Conservation (phyloP, 1,140 invertebrate species). For the Scaptodrosophila lebanonensis region DNA sequence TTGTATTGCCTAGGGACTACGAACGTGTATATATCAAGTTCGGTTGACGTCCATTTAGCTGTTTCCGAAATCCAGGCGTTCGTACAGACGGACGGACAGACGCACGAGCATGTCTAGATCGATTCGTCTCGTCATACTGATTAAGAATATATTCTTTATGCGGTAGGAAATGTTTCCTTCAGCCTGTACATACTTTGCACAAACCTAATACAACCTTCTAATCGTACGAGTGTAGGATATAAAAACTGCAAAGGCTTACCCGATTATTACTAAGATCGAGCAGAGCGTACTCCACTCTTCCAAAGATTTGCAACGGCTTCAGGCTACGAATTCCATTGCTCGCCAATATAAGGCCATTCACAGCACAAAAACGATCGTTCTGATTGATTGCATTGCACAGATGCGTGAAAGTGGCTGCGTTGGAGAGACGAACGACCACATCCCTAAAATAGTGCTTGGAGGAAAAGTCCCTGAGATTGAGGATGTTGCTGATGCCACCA, state of each 20-base stretch:
- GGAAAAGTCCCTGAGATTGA: constrained; percentile 37
- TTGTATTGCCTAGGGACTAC: too few relatives aligned
- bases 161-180: too few relatives aligned
- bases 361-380: constrained; percentile 21
- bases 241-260: constrained; percentile 7
- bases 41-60: too few relatives aligned
- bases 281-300: constrained; percentile 36
- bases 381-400: constrained; percentile 41
- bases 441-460: constrained; percentile 18
- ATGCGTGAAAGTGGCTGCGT: constrained; percentile 23
- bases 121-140: too few relatives aligned
- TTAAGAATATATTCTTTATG: too few relatives aligned
- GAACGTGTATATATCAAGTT: too few relatives aligned
- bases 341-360: constrained; percentile 44
- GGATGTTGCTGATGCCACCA: constrained; percentile 20
- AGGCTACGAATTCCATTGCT: constrained; percentile 34
- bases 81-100: too few relatives aligned
- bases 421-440: constrained; percentile 41
- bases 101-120: too few relatives aligned
- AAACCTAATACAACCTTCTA: too few relatives aligned
- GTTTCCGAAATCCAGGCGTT: too few relatives aligned
- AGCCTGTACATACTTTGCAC: too few relatives aligned
- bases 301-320: constrained; percentile 26
- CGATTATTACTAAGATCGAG: constrained; percentile 39
- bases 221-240: too few relatives aligned